These are phyloP conservation scores for Agrotis clavis DNA, from an alignment of 2,888 invertebrate species.

Conservation along the genomic window DNA sequence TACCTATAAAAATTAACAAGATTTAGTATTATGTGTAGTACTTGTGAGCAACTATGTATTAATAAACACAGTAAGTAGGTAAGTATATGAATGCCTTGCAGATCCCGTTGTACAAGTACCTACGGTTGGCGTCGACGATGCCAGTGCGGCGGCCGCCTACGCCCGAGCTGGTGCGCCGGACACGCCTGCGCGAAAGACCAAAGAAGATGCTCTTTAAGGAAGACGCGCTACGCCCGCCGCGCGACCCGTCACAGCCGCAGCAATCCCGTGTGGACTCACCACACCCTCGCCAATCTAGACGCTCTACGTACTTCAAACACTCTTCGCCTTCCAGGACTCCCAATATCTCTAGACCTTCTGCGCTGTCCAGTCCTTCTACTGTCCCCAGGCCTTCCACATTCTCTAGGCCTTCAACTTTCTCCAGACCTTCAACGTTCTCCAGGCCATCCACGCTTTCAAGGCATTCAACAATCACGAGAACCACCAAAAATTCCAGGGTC, in stretches of 20 bases:
- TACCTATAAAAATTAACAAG: no score
- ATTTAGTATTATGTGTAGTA: no score
- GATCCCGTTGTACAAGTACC: slow-evolving; percentile 94
- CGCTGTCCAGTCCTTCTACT: not conserved
- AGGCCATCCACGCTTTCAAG: not conserved
- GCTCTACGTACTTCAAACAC: not conserved
- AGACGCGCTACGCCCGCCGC: not conserved
- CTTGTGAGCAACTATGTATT: no score
- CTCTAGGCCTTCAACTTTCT: not conserved
- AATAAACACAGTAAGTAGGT: no score
- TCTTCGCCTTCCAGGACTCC: not conserved
- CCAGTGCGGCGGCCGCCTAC: slow-evolving; percentile 90
- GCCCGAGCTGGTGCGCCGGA: slow-evolving; percentile 88
- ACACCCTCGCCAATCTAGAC: not conserved
- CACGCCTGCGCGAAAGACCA: slow-evolving; percentile 70
- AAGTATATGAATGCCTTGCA: slow-evolving; percentile 64
- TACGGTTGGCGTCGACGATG: slow-evolving; percentile 91
- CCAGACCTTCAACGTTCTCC: not conserved
- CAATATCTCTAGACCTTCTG: not conserved
- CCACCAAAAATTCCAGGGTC: no score
- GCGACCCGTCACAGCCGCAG: not conserved
- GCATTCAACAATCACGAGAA: not conserved
- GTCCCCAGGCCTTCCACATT: not conserved
- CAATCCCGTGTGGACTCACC: not conserved
- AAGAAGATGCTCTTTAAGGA: slow-evolving; percentile 32